Percentiles rank a stretch among this genome's conserved stretches.
These are phyloP conservation scores for Urosaurus nigricauda DNA, from an alignment of 2,797 vertebrate species.

Conservation along the genomic window DNA sequence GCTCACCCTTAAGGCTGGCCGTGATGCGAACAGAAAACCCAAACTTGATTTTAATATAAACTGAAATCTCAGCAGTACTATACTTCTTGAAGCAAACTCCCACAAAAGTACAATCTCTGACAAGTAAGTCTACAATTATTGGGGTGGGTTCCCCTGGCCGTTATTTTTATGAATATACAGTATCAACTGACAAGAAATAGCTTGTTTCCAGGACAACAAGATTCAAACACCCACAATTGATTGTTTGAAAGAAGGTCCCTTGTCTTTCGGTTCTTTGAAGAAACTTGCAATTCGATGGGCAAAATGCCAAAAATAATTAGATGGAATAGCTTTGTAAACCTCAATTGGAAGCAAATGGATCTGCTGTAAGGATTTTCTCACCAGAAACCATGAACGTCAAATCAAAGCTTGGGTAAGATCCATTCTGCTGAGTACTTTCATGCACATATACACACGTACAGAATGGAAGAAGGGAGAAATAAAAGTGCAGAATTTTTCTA, in stretches of 20 bases:
- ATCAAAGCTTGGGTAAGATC: constrained; percentile 73
- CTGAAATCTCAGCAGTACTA: constrained; percentile 60
- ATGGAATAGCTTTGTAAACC: constrained; percentile 70
- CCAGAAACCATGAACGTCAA: constrained; percentile 75
- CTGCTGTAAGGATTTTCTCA: constrained; percentile 73
- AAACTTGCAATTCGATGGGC: constrained; percentile 79
- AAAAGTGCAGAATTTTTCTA: constrained; percentile 58
- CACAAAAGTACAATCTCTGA: constrained; percentile 69
- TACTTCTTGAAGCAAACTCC: constrained; percentile 58
- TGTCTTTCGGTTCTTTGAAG: constrained; percentile 80
- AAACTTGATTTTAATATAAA: constrained; percentile 55
- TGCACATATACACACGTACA: constrained; percentile 24
- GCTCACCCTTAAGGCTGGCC: background rate
- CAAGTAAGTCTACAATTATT: constrained; percentile 69
- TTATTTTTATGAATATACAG: constrained; percentile 71
- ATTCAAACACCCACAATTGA: constrained; percentile 75
- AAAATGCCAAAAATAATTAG: constrained; percentile 83
- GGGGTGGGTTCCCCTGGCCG: constrained; percentile 67
- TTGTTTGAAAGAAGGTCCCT: constrained; percentile 77
- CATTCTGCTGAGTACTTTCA: constrained; percentile 56
- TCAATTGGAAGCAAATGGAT: constrained; percentile 74
- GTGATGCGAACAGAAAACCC: constrained; percentile 39
- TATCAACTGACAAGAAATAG: constrained; percentile 75
- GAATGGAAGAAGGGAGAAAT: background rate
- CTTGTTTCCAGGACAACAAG: constrained; percentile 85